Percentiles rank a stretch among this genome's conserved stretches.
Evolutionary conservation across 2,113 vertebrate genomes (phyloP).

Genomic region (Manacus vitellinus): DNA sequence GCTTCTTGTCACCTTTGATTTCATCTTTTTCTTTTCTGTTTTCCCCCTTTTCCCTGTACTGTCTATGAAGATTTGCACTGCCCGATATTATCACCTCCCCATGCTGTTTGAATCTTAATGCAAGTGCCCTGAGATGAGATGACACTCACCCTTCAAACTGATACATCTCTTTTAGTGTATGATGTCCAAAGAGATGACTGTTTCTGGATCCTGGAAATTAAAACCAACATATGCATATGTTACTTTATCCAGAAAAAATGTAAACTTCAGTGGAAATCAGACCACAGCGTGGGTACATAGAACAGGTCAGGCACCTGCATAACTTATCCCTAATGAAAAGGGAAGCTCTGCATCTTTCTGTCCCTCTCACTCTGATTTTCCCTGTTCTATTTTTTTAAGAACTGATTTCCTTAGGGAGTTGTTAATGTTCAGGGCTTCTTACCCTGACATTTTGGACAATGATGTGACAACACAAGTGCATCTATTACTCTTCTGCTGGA

Average conservation of each 20-base stretch:
- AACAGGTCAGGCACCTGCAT: not conserved
- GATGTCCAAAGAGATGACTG: not conserved
- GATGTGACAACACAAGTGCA: constrained; percentile 55
- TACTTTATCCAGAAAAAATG: not conserved
- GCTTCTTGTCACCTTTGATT: constrained; percentile 22
- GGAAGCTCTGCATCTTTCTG: not conserved
- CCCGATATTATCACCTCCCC: not conserved
- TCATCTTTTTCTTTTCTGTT: not conserved
- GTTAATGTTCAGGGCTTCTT: constrained; percentile 47
- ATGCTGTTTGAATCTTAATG: constrained; percentile 15
- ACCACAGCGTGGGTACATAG: not conserved
- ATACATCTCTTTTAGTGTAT: not conserved
- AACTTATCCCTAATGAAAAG: not conserved
- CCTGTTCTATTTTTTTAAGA: not conserved
- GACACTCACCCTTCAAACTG: not conserved
- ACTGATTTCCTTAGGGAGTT: constrained; percentile 49
- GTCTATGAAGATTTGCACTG: not conserved
- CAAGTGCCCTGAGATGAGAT: not conserved
- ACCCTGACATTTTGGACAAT: constrained; percentile 49
- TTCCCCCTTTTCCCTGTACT: not conserved
- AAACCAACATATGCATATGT: not conserved
- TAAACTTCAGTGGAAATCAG: not conserved
- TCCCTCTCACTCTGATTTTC: not conserved
- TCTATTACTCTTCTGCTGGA: constrained; percentile 42
- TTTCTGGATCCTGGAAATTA: constrained; percentile 22